Base-by-base conservation (phyloP, 1,140 invertebrate genomes). In the Linepithema humile region DNA sequence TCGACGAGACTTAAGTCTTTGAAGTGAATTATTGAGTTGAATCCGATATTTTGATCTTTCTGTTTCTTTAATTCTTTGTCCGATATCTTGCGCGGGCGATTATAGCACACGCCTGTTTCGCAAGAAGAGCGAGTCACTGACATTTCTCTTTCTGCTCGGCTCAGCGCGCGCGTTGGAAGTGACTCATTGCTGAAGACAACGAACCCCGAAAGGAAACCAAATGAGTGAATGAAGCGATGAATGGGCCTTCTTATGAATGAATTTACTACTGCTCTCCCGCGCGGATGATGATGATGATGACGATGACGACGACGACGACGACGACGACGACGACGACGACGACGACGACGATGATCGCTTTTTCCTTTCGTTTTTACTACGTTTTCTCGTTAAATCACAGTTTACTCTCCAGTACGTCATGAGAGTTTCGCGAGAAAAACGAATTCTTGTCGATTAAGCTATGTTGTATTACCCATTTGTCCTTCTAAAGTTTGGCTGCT, bases 161-260 rank as follows among this genome's bases (percentile, higher is more conserved):
- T 5, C 32, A 26, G 10, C 38, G 53, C 26, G 32, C 55, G 84
- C 65, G 72, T 77, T 26, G 45, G 55, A 83, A 83, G 69, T 90
- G 88, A 90, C 85, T 90, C 88, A 89, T 82, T 90, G 75, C 62
- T 60, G 88, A 88, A 90, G 87, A 90, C 89, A 90, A 90, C 89
- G 86, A 90, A 90, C 84, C 86, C 88, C 89, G 89, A 90, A 90
- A 90, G 89, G 88, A 90, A 90, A 90, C 88, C 59, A 77, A 65
- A 67, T 53, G 85, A 84, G 69, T 86, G 86, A 90, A 90, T 88
- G 89, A 88, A 90, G 57, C 78, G 85, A 90, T 84, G 88, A 90
- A 90, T 88, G 89, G 77, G n/a, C 60, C 29, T 77, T 78, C 86
- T 84, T 64, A 72, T 90, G 89, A 90, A 90, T 90, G 86, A 88